Base-by-base conservation (phyloP, 1,140 invertebrate genomes). In the Harpegnathos saltator region DNA sequence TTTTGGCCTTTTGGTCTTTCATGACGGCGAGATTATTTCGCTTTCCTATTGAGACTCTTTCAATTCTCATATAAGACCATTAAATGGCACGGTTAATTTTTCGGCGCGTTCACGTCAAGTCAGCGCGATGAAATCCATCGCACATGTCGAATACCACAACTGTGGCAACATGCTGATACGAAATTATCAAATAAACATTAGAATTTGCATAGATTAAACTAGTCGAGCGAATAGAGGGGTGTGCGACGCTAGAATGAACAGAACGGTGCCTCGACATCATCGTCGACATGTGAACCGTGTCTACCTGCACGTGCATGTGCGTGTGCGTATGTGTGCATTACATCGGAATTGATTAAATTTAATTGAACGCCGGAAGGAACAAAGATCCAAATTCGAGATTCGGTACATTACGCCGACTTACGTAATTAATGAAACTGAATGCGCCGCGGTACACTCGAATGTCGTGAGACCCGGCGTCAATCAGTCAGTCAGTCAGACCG, bases 401-500 rank as follows among this genome's bases (percentile, higher is more conserved):
- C 50, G 22, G 29, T 44, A 29, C 33, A 59, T 69, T 44, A 56
- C 65, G n/a, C 24, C 14, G 17, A 26, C 52, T 14, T 80, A 52
- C 26, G 33, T 80, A 71, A 80, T 69, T 80, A 71, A 80, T 80
- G 54, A 80, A 80, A 80, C 59, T 80, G 71, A 75, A 80, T 59
- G 22, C 63, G 65, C 52, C 24, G 15, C 26, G 29, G 24, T 77
- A 54, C n/a, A 63, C 14, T 48, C 15, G 17, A 59, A 11, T 52
- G 22, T 48, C 48, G 0, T 50, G 19, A 44, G 69, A 78, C 58
- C 22, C 17, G 48, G 11, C 22, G n/a, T 29, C 17, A 33, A n/a
- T 9, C n/a, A n/a, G 29, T 33, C 38, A 44, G 38, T 3, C 24
- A 50, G 9, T 17, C 50, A 69, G 56, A 24, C 3, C 50, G 7